These are phyloP conservation scores for Chaetodon trifasciatus DNA, from an alignment of 2,797 vertebrate species.

Conservation along the genomic window DNA sequence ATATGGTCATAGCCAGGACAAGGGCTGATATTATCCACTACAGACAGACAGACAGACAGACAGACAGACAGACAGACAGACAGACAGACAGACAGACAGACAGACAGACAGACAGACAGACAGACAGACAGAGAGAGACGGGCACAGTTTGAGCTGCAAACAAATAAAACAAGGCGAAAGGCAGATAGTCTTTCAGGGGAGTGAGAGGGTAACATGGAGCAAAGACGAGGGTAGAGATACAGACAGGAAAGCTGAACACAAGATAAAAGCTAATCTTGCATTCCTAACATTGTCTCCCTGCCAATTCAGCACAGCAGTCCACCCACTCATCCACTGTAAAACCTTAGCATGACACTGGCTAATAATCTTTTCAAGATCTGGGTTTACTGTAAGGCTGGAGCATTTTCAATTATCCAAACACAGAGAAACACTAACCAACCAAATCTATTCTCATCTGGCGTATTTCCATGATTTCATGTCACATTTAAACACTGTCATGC, in stretches of 20 bases:
- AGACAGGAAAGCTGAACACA: constrained; percentile 56
- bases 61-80: too few relatives aligned
- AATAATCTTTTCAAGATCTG: constrained; percentile 39
- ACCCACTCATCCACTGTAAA: constrained; percentile 56
- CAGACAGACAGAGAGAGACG: too few relatives aligned
- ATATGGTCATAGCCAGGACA: constrained; percentile 75
- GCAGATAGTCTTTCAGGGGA: constrained; percentile 2
- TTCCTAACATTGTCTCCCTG: constrained; percentile 78
- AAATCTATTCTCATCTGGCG: constrained; percentile 3
- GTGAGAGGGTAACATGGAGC: constrained; percentile 21
- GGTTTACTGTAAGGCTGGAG: constrained; percentile 12
- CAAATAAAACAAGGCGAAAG: constrained; percentile 47
- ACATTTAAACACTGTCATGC: constrained; percentile 17
- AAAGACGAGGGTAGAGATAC: constrained; percentile 48
- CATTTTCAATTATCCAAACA: constrained; percentile 34
- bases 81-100: constrained; percentile 32
- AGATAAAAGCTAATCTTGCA: constrained; percentile 78
- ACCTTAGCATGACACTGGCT: constrained; percentile 29
- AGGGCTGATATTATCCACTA: constrained; percentile 56
- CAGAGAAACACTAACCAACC: not conserved
- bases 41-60: constrained; percentile 34
- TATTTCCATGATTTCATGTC: constrained; percentile 1
- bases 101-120: not conserved
- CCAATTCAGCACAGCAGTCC: constrained; percentile 64
- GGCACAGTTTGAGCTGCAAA: constrained; percentile 24